Base-by-base conservation (phyloP, 1,140 invertebrate genomes). In the Drosophila subobscura region DNA sequence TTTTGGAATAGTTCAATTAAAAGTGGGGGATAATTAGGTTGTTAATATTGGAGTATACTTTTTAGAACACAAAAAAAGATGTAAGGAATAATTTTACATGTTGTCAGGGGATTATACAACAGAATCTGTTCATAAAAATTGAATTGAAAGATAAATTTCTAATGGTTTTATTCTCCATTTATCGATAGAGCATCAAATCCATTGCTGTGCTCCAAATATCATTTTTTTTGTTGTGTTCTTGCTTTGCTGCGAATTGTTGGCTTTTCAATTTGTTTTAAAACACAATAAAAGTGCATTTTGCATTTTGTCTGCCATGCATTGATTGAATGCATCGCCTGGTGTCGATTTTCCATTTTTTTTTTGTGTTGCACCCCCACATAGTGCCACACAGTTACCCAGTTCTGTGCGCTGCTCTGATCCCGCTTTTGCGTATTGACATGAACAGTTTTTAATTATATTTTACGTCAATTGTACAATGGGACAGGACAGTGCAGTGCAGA, bases 241-340 rank as follows among this genome's bases (percentile, higher is more conserved):
- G 56, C 67, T 79, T 63, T 61, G 33, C 60, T 41, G 55, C 44
- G 46, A 46, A 49, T 56, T 72, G 79, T 72, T 84, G 80, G 63
- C 72, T 80, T 86, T 85, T 86, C 81, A 86, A 85, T 85, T 88
- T 78, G 81, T 88, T 88, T 76, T 86, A 88, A 86, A 88, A 86
- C 78, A 85, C 81, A 86, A 86, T 86, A 86, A 86, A 86, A 88
- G 77, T 77, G 74, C 61, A 86, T 86, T 83, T 83, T 77, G 77
- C 73, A 80, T 84, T 85, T 86, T 88, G 78, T 78, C 80, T 77
- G 77, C 80, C 56, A 86, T 77, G 42, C 83, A 88, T 81, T 86
- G 81, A 86, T 86, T 86, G 83, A 86, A 86, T 88, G 61, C 81
- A 59, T 73, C 80, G 81, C 79, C 72, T 55, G 45, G 63, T 52